Conservation (phyloP, 2,113 vertebrate species). For the Phylloscopus trochiloides region DNA sequence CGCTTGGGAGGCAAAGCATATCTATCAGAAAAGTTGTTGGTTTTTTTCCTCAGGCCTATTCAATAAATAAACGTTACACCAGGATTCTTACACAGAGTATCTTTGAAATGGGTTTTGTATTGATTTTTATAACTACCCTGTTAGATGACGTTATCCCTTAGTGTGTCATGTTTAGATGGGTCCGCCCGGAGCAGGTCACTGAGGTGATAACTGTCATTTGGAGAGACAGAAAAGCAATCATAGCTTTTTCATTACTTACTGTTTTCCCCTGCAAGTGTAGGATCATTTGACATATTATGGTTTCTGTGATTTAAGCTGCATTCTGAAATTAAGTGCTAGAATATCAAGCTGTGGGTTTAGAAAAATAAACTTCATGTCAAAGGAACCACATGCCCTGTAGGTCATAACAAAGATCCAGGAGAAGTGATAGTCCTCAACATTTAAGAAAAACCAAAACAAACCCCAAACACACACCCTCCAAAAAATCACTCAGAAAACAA, state of each 20-base stretch:
- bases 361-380: slow-evolving; percentile 93
- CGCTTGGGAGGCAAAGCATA: slow-evolving; percentile 86
- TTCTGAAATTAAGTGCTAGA: slow-evolving; percentile 99
- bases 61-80: slow-evolving; percentile 98
- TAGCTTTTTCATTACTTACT: slow-evolving; percentile 99
- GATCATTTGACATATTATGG: slow-evolving; percentile 99
- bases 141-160: slow-evolving; percentile 99
- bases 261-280: slow-evolving; percentile 92
- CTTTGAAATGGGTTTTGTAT: slow-evolving; percentile 99
- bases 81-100: slow-evolving; percentile 88
- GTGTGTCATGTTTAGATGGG: slow-evolving; percentile 96
- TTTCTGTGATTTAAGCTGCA: slow-evolving; percentile 98
- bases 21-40: slow-evolving; percentile 94
- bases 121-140: slow-evolving; percentile 99
- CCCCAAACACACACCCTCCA: rapidly evolving
- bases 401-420: slow-evolving; percentile 77
- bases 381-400: slow-evolving; percentile 83
- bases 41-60: slow-evolving; percentile 92
- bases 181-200: slow-evolving; percentile 98
- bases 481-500: not conserved
- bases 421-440: slow-evolving; percentile 24
- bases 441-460: not conserved
- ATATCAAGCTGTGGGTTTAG: slow-evolving; percentile 93
- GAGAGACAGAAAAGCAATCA: slow-evolving; percentile 99
- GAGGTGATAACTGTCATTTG: slow-evolving; percentile 99